Percentiles rank a stretch among this genome's conserved stretches.
Conservation (phyloP, 2,113 vertebrate species). For the Eptesicus fuscus region DNA sequence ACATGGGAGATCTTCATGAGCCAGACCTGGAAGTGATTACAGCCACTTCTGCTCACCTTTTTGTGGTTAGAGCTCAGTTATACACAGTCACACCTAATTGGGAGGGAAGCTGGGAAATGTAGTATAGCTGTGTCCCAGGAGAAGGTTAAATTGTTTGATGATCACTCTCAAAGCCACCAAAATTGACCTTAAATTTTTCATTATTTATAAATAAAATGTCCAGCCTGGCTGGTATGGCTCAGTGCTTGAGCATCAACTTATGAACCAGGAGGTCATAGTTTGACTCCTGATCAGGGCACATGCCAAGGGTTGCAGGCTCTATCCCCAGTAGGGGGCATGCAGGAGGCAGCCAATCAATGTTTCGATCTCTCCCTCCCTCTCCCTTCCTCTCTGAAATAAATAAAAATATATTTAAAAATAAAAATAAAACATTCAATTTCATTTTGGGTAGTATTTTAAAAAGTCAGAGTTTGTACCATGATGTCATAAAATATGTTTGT, state of each 20-base stretch:
- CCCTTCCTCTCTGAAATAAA: too few relatives aligned
- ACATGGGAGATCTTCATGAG: neutral
- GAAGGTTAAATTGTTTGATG: neutral
- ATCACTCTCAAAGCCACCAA: neutral
- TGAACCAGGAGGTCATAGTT: too few relatives aligned
- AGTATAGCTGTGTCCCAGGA: neutral
- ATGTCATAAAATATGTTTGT: conserved; percentile 26
- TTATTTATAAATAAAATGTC: neutral
- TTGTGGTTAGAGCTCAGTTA: neutral
- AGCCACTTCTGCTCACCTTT: neutral
- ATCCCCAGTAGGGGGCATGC: too few relatives aligned
- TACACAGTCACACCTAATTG: neutral
- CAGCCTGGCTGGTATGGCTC: too few relatives aligned
- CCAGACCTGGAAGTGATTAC: neutral
- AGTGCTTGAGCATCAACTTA: too few relatives aligned
- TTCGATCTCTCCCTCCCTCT: too few relatives aligned
- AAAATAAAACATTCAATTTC: neutral
- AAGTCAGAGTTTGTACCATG: neutral
- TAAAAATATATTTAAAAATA: neutral
- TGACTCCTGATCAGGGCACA: too few relatives aligned
- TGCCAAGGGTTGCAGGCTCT: too few relatives aligned
- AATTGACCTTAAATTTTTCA: neutral
- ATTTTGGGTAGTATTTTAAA: neutral
- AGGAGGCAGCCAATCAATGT: too few relatives aligned
- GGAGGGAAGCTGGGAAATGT: neutral